These are phyloP conservation scores for Synanthedon myopaeformis DNA, from an alignment of 2,888 invertebrate species.

Conservation along the genomic window DNA sequence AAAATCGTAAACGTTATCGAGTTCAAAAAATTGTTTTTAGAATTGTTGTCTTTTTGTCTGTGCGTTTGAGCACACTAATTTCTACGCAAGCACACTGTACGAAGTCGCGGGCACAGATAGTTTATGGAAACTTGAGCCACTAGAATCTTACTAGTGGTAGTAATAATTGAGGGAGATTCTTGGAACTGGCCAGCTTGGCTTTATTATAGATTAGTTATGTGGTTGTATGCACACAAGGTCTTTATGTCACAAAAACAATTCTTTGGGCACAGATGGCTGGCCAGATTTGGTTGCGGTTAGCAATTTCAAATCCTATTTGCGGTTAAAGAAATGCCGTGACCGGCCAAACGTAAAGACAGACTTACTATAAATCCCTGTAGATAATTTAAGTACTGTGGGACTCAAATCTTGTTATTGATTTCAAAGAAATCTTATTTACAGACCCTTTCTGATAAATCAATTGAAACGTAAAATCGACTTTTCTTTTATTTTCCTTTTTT, in stretches of 20 bases:
- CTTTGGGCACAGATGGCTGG: conserved; percentile 57
- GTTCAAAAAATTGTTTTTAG: too few species aligned
- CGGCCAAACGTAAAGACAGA: conserved; percentile 35
- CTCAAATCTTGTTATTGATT: conserved; percentile 9
- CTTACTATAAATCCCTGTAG: conserved; percentile 35
- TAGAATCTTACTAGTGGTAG: too few species aligned
- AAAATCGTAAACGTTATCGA: too few species aligned
- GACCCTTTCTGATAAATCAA: conserved; percentile 3
- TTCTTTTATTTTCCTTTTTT: background rate
- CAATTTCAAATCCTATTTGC: conserved; percentile 56
- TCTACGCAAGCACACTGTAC: too few species aligned
- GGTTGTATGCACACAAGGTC: conserved; percentile 3
- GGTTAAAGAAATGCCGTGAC: conserved; percentile 36
- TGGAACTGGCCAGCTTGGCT: too few species aligned
- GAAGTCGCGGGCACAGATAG: too few species aligned
- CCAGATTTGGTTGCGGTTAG: conserved; percentile 37
- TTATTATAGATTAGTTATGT: too few species aligned
- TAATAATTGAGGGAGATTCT: too few species aligned
- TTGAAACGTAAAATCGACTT: background rate
- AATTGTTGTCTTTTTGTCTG: too few species aligned
- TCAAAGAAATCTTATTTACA: conserved; percentile 5
- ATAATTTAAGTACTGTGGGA: conserved; percentile 29
- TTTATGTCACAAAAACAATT: conserved; percentile 32
- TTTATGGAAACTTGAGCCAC: too few species aligned
- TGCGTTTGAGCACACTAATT: too few species aligned